Evolutionary conservation across 2,797 vertebrate genomes (phyloP), one percentile per base, ranked within the genome.

Genomic region (Zenarchopterus dispar): DNA sequence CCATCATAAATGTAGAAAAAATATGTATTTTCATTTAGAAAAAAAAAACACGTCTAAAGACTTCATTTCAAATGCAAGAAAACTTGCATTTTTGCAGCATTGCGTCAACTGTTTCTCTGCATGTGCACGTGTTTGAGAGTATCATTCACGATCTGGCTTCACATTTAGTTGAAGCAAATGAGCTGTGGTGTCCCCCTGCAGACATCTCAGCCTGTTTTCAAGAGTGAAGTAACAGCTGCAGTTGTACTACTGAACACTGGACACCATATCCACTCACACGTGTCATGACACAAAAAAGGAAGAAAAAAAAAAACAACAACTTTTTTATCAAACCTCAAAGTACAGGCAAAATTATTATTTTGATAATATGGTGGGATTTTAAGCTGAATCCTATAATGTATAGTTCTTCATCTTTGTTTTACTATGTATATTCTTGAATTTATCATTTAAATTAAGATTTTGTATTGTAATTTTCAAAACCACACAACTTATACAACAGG

Each of bases 171-270:
- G 44, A 52, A 69, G 61, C 52, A 75, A 51, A 68, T 73, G 71
- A 63, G 56, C 47, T 10, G 52, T 13, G 42, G 47, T 8, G 43
- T 10, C 5, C 31, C 62, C 47, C 69, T 60, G 60, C 68, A 63
- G 70, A 78, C 42, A 24, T 66, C 50, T 58, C 73, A 74, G 65
- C 58, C 41, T 1, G 26, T 62, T 58, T 62, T 67, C 69, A 51
- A 16, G 67, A 77, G 74, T 45, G 50, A 55, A 77, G 52, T 21
- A 78, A 87, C 89, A 91, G 84, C 89, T 91, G 89, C 61, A 76
- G 69, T 62, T 60, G 56, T 77, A 64, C 62, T 77, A 72, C 56
- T 45, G n/a, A 69, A 55, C 49, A 58, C 44, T 15, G 44, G 55
- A 24, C 61, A 58, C 57, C 70, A 55, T n/a, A 71, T n/a, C 41